Conservation (phyloP, 2,797 vertebrate genomes). For the Manis pentadactyla region DNA sequence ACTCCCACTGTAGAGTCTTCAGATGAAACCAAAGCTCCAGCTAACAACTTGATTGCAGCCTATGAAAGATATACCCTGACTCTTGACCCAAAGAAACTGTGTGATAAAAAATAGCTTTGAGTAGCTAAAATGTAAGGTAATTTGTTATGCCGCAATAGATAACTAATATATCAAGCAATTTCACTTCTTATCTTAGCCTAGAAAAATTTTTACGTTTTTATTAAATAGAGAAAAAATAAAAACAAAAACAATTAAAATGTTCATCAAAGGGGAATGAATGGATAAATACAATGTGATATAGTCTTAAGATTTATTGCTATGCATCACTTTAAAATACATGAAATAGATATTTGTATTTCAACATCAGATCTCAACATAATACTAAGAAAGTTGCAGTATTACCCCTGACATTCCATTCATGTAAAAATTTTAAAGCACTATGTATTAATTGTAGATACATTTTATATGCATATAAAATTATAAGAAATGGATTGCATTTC, state of each 20-base stretch:
- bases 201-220: background rate
- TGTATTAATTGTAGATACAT: background rate
- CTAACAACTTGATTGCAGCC: background rate
- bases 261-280: background rate
- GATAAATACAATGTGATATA: background rate
- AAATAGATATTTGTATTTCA: background rate
- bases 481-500: background rate
- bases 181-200: background rate
- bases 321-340: background rate
- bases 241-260: background rate
- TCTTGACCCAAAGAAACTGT: background rate
- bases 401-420: background rate
- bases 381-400: background rate
- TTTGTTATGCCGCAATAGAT: background rate
- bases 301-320: background rate
- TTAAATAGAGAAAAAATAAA: background rate
- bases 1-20: background rate
- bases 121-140: background rate
- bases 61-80: background rate
- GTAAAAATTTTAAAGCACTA: background rate
- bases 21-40: background rate
- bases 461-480: background rate
- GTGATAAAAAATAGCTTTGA: conserved; percentile 2
- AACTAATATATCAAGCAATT: conserved; percentile 1
- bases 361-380: background rate